Evolutionary conservation across 1,140 invertebrate genomes (phyloP).

Genomic region (Leptinotarsa texana): DNA sequence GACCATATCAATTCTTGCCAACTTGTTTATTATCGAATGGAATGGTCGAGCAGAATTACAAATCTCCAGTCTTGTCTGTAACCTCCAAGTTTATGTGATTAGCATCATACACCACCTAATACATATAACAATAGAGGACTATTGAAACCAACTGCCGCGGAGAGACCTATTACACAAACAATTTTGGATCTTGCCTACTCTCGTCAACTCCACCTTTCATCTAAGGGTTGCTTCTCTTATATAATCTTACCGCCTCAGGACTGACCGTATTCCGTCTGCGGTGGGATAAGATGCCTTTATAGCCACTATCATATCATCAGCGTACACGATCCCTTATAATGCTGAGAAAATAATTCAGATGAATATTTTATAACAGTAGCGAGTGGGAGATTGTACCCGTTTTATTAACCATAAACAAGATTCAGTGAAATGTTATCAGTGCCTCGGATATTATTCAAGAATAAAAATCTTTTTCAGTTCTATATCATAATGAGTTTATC

Average conservation of each 20-base stretch:
- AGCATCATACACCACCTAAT: background rate
- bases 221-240: background rate
- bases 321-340: background rate
- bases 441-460: background rate
- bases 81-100: background rate
- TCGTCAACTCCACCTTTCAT: background rate
- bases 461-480: no score
- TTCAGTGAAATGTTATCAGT: background rate
- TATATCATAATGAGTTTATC: no score
- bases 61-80: background rate
- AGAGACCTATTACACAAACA: background rate
- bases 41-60: background rate
- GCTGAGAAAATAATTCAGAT: conserved; percentile 1
- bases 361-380: conserved; percentile 2
- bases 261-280: conserved; percentile 7
- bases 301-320: conserved; percentile 4
- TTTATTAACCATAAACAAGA: background rate
- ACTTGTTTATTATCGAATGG: no score
- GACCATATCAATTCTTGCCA: no score
- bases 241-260: conserved; percentile 2
- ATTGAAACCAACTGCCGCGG: conserved; percentile 7
- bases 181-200: background rate
- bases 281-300: conserved; percentile 5
- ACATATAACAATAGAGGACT: background rate
- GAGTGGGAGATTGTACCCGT: background rate